Evolutionary conservation across 1,140 invertebrate species (phyloP), one percentile per base, ranked within the genome.

Genomic region (Leptinotarsa lineolata): DNA sequence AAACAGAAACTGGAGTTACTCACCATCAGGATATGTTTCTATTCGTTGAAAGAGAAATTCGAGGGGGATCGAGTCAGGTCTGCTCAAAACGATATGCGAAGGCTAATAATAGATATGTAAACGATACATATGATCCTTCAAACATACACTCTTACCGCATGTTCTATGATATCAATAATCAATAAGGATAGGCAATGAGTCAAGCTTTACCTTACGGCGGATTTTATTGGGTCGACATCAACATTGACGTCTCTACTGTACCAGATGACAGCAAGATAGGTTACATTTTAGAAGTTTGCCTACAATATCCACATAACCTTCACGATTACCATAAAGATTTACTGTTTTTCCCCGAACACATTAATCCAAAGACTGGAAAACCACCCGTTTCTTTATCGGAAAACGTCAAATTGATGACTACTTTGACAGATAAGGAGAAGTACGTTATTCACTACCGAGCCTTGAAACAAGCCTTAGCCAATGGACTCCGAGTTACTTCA

Each of bases 121-220:
- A 64, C 44, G 72, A 75, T 16, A 54, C 46, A n/a, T 88, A 83
- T 81, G 77, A 88, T 84, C 11, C 72, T 13, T 77, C 72, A 58
- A 70, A 84, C 74, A 60, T 86, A 81, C 79, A 60, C 44, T 65
- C 44, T 3, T 79, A 76, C 72, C 66, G 88, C 20, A 77, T 82
- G 30, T 88, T 88, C 81, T 82, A 84, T 3, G 87, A 89, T 85
- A 83, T 80, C 4, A 88, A 87, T 78, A 88, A 89, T 82, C 78
- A 88, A 63, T 90, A 90, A 84, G 88, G 88, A 13, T 84, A 76
- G 71, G 83, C 84, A 16, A 87, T 88, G 85, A 84, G 79, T 20
- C 77, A 85, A 76, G 76, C 74, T 73, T 78, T 88, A 48, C 86
- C 86, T 21, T 77, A 75, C 21, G 73, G 72, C 30, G 74, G 81